Evolutionary conservation across 2,888 invertebrate genomes (phyloP), one percentile per base, ranked within the genome.

Genomic region (Dione juno): DNA sequence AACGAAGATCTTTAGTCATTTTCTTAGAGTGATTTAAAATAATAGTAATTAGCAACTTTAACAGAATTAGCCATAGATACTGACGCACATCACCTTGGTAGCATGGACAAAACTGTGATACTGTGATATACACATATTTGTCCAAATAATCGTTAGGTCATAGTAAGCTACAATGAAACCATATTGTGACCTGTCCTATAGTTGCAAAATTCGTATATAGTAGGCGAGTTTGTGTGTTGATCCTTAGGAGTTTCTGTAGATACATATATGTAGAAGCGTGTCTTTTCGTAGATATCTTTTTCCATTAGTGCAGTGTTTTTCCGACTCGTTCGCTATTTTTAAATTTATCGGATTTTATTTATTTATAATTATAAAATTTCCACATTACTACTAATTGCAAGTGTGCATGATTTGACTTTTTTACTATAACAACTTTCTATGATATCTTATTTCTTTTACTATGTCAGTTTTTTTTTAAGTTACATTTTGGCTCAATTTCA

Each of bases 141-240:
- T 83, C 82, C 72, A 77, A 86, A 86, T 86, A 61, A 45, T n/a
- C 80, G 82, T 83, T 82, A 85, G 88, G 90, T 88, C 87, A 88
- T 89, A 79, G 88, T 89, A 87, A 89, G 89, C 89, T 89, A 91
- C 89, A 81, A 84, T 78, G 19, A 84, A 58, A 50, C 69, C 70
- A 59, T 43, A 63, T 70, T 87, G 88, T 84, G 84, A 90, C 87
- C 92, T 92, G 91, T 92, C 92, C 93, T 92, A 92, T 92, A 92
- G 92, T 92, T 93, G 92, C 93, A 92, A 92, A 92, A 92, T 89
- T 84, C 80, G 77, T 83, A 82, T 85, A 74, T 78, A 80, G 75
- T 88, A 84, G 84, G 82, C 77, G 75, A 84, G 81, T 88, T 82
- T 88, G 80, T 85, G 83, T 88, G 82, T 87, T 80, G 75, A 77